Base-by-base conservation (phyloP, 2,797 vertebrate species). In the Pachyuromys duprasi region DNA sequence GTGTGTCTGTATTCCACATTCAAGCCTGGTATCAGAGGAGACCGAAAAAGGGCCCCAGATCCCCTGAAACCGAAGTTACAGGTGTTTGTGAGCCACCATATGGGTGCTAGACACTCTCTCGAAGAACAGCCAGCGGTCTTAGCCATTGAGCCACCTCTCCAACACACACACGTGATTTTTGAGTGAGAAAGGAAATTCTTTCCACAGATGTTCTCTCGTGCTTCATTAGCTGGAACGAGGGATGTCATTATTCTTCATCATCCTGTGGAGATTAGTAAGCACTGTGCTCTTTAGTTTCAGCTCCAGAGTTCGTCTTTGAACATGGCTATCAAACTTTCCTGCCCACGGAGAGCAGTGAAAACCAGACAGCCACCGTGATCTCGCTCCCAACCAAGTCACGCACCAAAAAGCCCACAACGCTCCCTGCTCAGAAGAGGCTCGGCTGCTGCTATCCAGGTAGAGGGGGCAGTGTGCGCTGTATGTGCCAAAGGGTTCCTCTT, bases 391-490 rank as follows among this genome's bases (percentile, higher is more conserved):
- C 98, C 92, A 99, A 99, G 98, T 97, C 99, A 3, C 98, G 99
- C 22, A 98, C 99, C 95, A 99, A 98, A 97, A 99, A 99, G 98
- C 94, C 99, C 26, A 98, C 99, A 18, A 98, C 99, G 1, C 97
- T 99, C 0, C 96, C 98, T 63, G 97, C 99, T 63, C 99, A 99
- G 97, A 99, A 99, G 97, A 99, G 99, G 96, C 99, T 99, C 36
- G 99, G 98, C 97, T 99, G 99, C 98, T 99, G 98, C 97, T 99
- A 99, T 97, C 99, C 99, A 98, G 99, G 99, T 99, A n/a, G 94
- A 98, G 3, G 39, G 8, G 0, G 7, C n/a, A 0, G 2, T 26
- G 7, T 15, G 1, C 9, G 14, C 8, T 31, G 0, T 9, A 1
- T 8, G 8, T 2, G 12, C 0, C n/a, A 53, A 28, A 5, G 60